Evolutionary conservation across 1,140 invertebrate genomes (phyloP).

Genomic region (Scaptomyza hsui): DNA sequence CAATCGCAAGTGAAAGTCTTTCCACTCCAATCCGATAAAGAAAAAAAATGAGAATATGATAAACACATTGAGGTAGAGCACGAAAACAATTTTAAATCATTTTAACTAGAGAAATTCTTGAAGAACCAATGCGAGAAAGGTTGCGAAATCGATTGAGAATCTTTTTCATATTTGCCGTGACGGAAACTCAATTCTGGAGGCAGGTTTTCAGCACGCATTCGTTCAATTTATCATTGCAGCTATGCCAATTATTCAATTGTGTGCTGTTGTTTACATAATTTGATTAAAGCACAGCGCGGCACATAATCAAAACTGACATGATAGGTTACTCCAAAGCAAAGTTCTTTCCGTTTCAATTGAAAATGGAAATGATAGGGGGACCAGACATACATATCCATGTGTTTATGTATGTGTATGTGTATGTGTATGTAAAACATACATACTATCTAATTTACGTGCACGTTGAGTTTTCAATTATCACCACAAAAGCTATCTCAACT

Average conservation of each 20-base stretch:
- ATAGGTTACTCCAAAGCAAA: slow-evolving; percentile 71
- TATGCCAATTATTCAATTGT: slow-evolving; percentile 77
- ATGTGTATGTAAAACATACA: slow-evolving; percentile 7
- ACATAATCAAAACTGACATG: slow-evolving; percentile 78
- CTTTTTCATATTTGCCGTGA: background rate
- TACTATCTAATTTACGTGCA: slow-evolving; percentile 33
- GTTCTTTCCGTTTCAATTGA: slow-evolving; percentile 70
- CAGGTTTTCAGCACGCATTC: slow-evolving; percentile 41
- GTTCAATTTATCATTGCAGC: slow-evolving; percentile 32
- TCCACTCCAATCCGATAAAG: too few species aligned
- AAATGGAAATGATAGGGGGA: slow-evolving; percentile 53
- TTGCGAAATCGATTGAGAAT: background rate
- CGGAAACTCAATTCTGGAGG: background rate
- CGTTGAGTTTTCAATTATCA: slow-evolving; percentile 45
- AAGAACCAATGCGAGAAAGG: background rate
- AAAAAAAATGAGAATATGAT: too few species aligned
- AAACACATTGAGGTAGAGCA: too few species aligned
- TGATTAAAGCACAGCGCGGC: slow-evolving; percentile 68
- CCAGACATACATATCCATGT: slow-evolving; percentile 6
- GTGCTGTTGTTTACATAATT: slow-evolving; percentile 57
- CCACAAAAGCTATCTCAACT: slow-evolving; percentile 17
- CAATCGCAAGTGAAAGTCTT: too few species aligned
- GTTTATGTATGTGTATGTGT: background rate
- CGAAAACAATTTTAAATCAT: too few species aligned
- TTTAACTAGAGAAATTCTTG: too few species aligned